Conservation (phyloP, 1,140 invertebrate genomes). For the Drosophila bipectinata region DNA sequence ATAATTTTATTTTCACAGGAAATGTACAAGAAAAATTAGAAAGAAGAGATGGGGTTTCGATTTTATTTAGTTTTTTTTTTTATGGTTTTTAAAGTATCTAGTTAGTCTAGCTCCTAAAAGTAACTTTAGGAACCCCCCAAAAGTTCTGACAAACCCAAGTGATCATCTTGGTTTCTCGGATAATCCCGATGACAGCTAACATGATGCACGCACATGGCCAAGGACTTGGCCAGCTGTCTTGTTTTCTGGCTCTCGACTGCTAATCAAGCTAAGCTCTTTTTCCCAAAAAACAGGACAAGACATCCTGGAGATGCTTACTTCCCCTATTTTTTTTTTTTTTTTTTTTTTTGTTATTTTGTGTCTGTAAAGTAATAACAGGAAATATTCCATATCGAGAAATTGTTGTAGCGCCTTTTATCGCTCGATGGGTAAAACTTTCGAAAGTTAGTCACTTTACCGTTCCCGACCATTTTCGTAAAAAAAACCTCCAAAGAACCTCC, state of each 20-base stretch:
- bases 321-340: background rate
- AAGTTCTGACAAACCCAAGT: no score
- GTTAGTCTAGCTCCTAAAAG: no score
- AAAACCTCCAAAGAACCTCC: background rate
- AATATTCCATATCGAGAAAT: conserved; percentile 55
- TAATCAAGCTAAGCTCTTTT: conserved; percentile 4
- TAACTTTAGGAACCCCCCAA: no score
- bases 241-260: background rate
- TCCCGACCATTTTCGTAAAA: conserved; percentile 9
- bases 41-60: no score
- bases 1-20: background rate
- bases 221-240: conserved; percentile 3
- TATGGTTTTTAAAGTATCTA: no score
- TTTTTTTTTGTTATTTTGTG: background rate
- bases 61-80: no score
- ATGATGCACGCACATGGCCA: conserved; percentile 2
- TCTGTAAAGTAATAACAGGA: conserved; percentile 30
- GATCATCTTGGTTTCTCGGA: background rate
- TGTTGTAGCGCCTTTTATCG: conserved; percentile 63
- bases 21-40: background rate
- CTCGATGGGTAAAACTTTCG: conserved; percentile 46
- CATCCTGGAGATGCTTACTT: no score
- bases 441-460: conserved; percentile 65
- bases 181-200: conserved; percentile 8
- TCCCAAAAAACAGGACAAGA: background rate